Base-by-base conservation (phyloP, 1,140 invertebrate species). In the Danaus plexippus region DNA sequence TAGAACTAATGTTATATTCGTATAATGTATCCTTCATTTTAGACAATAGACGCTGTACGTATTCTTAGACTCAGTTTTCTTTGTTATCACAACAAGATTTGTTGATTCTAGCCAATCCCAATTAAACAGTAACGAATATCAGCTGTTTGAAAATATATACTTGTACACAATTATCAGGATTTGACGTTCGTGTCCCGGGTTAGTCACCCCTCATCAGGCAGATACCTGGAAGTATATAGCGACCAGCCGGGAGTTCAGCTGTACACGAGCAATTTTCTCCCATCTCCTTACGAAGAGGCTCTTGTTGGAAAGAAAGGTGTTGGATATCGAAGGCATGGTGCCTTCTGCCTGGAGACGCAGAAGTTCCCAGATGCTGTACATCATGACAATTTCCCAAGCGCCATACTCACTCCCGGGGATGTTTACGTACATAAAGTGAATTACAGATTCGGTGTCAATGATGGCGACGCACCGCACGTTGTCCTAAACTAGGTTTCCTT, bases 311-410 rank as follows among this genome's bases (percentile, higher is more conserved):
- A 97, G 87, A 79, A 85, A 1, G 91, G 91, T 9, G 86, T 84
- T 0, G 71, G 77, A 0, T 98, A 97, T 73, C 89, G 89, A 10
- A 91, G 92, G 63, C 95, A 97, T 65, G 93, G 92, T 1, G 94
- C 92, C 1, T 93, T 98, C 61, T 97, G 95, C 73, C 86, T 98
- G 42, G 96, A 98, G 83, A 96, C 97, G 0, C 96, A 98, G 83
- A 95, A 94, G 70, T 98, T 93, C 88, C 97, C 97, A 0, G 94
- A 98, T 87, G 94, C 96, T 9, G 85, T 97, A 1, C 96, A 98
- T 88, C 90, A 96, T 79, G 90, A 77, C 9, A 90, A 92, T 56
- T 96, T 96, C 77, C 94, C 94, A 0, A 89, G 89, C 32, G 85
- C 89, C n/a, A 81, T 96, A 46, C 59, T 96, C 9, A 88, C 88